Conservation (phyloP, 2,797 vertebrate species). For the Peromyscus eremicus region DNA sequence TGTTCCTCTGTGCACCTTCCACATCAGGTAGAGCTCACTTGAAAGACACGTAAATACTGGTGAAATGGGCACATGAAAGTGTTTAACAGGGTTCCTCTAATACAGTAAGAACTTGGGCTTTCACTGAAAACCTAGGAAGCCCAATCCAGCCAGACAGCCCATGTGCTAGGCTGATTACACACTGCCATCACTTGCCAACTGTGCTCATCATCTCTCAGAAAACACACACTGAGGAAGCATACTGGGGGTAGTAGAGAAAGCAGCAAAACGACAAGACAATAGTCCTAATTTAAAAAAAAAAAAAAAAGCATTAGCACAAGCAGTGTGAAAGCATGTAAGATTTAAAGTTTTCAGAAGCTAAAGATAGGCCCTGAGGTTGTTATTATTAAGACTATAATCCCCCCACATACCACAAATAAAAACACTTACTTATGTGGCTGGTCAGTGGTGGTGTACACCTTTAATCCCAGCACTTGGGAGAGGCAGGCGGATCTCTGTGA, state of each 20-base stretch:
- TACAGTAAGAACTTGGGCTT: not conserved
- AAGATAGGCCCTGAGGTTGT: not conserved
- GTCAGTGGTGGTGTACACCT: too few relatives aligned
- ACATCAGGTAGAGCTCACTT: not conserved
- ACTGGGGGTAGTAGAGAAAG: not conserved
- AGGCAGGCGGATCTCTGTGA: too few relatives aligned
- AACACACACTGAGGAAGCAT: not conserved
- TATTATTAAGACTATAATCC: not conserved
- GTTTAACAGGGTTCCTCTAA: not conserved
- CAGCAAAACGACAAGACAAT: not conserved
- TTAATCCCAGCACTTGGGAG: too few relatives aligned
- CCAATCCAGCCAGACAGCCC: not conserved
- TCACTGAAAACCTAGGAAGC: slow-evolving; percentile 39
- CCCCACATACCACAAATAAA: not conserved
- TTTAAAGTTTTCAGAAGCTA: not conserved
- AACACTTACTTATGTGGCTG: not conserved
- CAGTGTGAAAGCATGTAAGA: slow-evolving; percentile 38
- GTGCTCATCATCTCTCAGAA: not conserved
- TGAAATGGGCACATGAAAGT: slow-evolving; percentile 3
- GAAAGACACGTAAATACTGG: not conserved
- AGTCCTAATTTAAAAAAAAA: not conserved
- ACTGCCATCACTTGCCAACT: not conserved
- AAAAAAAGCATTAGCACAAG: slow-evolving; percentile 5
- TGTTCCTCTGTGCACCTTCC: slow-evolving; percentile 11
- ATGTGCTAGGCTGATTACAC: not conserved